Conservation (phyloP, 2,797 vertebrate species). For the Paramormyrops hopkinsi region DNA sequence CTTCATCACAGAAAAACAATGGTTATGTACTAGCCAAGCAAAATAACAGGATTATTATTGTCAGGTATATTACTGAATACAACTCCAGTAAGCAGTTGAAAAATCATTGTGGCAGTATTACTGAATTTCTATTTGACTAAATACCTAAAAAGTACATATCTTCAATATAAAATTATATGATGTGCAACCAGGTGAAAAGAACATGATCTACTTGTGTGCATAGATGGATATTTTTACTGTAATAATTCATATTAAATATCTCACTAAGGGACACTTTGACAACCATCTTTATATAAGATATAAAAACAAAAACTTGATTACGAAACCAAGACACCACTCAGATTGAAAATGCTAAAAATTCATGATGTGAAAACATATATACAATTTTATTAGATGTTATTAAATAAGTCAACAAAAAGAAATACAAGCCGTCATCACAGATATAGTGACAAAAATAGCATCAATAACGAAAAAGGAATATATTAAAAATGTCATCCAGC, state of each 20-base stretch:
- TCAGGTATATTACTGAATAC: background rate
- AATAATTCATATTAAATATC: background rate
- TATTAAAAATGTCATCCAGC: slow-evolving; percentile 25
- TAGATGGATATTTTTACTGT: background rate
- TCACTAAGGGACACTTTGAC: background rate
- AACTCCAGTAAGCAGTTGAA: background rate
- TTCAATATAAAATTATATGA: background rate
- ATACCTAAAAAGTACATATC: background rate
- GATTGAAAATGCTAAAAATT: slow-evolving; percentile 19
- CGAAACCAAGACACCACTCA: background rate
- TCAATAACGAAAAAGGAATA: background rate
- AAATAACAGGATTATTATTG: background rate
- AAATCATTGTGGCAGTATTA: background rate
- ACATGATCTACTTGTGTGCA: background rate
- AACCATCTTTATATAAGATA: background rate
- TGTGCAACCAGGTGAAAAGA: background rate
- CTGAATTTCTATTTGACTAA: background rate
- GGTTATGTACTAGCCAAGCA: background rate
- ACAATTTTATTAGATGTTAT: slow-evolving; percentile 61
- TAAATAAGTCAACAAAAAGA: slow-evolving; percentile 40
- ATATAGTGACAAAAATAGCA: background rate
- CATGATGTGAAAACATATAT: slow-evolving; percentile 60
- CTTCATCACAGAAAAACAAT: background rate
- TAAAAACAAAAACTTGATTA: background rate
- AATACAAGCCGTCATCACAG: background rate